Conservation (phyloP, 2,888 invertebrate species). For the Seira sanloemensis region DNA sequence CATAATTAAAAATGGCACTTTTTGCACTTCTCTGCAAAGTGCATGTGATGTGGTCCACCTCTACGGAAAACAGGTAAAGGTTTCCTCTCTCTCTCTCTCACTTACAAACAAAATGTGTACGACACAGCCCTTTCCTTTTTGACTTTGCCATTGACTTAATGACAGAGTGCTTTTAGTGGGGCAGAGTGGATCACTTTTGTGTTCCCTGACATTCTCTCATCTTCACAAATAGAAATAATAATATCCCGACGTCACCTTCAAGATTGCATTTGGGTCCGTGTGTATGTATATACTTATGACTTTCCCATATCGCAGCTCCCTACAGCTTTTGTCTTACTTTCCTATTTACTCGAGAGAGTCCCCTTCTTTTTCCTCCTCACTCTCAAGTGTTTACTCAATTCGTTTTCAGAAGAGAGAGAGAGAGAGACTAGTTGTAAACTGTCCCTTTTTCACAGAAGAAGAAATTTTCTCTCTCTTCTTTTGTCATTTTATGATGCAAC, state of each 20-base stretch:
- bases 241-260: neutral
- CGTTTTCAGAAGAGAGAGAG: too few relatives aligned
- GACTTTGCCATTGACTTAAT: neutral
- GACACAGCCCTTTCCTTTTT: too few relatives aligned
- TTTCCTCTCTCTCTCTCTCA: neutral
- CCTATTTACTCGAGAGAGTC: too few relatives aligned
- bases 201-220: neutral
- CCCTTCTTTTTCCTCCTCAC: neutral
- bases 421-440: neutral
- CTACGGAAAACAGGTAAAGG: neutral
- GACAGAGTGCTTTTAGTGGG: neutral
- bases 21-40: neutral
- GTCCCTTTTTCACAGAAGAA: neutral
- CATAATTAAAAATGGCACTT: neutral
- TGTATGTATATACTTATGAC: too few relatives aligned
- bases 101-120: too few relatives aligned
- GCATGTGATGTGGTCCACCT: neutral
- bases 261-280: too few relatives aligned
- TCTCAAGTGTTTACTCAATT: neutral
- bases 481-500: neutral
- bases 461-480: neutral
- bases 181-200: neutral
- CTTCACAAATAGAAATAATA: too few relatives aligned
- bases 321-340: too few relatives aligned
- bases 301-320: neutral